Base-by-base conservation (phyloP, 2,797 vertebrate genomes). In the Threskiornis aethiopicus region DNA sequence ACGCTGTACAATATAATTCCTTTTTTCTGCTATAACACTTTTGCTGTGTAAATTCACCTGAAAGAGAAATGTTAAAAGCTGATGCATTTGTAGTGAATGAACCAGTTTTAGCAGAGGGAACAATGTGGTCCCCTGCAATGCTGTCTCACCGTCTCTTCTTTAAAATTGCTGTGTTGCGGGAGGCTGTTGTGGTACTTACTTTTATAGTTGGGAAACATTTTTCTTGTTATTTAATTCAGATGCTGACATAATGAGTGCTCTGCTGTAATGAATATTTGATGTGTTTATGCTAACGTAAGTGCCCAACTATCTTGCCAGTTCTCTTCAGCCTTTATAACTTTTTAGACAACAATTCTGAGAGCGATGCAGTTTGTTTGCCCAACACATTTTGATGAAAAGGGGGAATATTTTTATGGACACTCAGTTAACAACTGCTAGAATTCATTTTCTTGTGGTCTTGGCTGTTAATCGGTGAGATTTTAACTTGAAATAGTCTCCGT, bases 251-350 rank as follows among this genome's bases (percentile, higher is more conserved):
- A 96, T 91, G 92, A 95, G 93, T 93, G 70, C 93, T 94, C 2
- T 5, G 77, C 86, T 93, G 58, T 81, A 92, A 96, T 97, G 96
- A 96, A 95, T 96, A 97, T 97, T 96, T 94, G 93, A 96, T 96
- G 88, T 75, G 86, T 75, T 96, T 90, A 72, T 89, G 90, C 78
- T 94, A 78, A 94, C 93, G 26, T 62, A 87, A 92, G 94, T 76
- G 58, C 92, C 24, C 77, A 87, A 1, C 73, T 87, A 81, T 61
- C 59, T 81, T 84, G 57, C 80, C n/a, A 69, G 57, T 93, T 91
- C 72, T 90, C 47, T 57, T 70, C 51, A 86, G 42, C 73, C 70
- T 82, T 86, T 78, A 9, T 61, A 84, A 95, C 86, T 87, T 96
- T 65, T 35, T 18, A 87, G 66, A 29, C 41, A 39, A 25, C 55